A percentile compares a stretch with the other conserved stretches of the same genome.
Conservation (phyloP, 2,113 vertebrate species). For the Amblyopsis rosae region DNA sequence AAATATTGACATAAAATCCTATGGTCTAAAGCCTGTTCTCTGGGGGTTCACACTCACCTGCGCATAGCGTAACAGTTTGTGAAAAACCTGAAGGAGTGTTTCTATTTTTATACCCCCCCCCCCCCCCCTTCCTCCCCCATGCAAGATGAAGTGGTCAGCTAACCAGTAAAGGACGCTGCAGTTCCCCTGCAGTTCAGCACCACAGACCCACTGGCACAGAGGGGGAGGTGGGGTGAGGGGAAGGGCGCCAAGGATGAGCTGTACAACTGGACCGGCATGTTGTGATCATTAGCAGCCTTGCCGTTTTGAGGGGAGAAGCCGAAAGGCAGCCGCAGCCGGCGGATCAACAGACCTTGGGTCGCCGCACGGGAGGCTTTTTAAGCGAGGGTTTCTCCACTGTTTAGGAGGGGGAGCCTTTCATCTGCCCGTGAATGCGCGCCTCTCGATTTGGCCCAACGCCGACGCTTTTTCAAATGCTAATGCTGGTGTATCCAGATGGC, state of each 20-base stretch:
- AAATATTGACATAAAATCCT: too few relatives aligned
- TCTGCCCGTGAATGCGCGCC: constrained; percentile 49
- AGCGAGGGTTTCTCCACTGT: constrained; percentile 27
- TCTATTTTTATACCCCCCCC: constrained; percentile 26
- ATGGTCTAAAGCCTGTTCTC: too few relatives aligned
- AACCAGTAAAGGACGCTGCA: not conserved
- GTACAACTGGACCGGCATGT: constrained; percentile 48
- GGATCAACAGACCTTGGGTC: constrained; percentile 57
- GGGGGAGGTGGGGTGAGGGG: constrained; percentile 18
- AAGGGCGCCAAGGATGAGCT: constrained; percentile 52
- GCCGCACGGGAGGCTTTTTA: constrained; percentile 41
- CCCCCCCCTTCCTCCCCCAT: constrained; percentile 14
- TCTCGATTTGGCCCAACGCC: constrained; percentile 52
- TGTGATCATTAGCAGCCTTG: constrained; percentile 62
- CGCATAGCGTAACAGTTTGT: too few relatives aligned
- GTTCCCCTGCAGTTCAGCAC: constrained; percentile 18
- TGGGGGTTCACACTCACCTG: too few relatives aligned
- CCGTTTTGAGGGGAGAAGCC: constrained; percentile 31
- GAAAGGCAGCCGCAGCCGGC: constrained; percentile 60
- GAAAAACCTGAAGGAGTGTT: constrained; percentile 52
- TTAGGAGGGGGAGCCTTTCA: constrained; percentile 39
- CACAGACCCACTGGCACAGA: constrained; percentile 41
- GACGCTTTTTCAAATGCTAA: constrained; percentile 69
- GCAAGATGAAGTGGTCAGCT: constrained; percentile 70
- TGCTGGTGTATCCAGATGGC: constrained; percentile 61